These are phyloP conservation scores for Cephus pygmeus DNA, from an alignment of 2,888 invertebrate genomes.

Conservation along the genomic window DNA sequence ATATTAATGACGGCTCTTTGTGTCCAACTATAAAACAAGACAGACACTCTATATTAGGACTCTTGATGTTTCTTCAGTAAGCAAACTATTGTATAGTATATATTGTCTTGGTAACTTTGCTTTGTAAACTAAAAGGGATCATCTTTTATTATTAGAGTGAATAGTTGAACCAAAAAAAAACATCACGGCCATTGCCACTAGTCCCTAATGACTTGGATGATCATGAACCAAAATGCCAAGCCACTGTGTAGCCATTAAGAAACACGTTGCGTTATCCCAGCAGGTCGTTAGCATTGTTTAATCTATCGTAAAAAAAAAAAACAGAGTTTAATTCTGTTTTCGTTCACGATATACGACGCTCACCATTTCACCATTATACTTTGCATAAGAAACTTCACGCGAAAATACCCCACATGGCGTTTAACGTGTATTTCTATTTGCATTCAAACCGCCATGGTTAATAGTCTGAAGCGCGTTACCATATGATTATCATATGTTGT, in stretches of 20 bases:
- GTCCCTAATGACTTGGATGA: neutral
- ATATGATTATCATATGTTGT: neutral
- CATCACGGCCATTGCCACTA: neutral
- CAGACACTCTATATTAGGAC: neutral
- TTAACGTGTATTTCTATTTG: neutral
- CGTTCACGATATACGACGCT: neutral
- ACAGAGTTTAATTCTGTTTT: neutral
- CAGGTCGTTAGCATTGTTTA: neutral
- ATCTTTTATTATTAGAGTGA: neutral
- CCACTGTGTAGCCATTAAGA: neutral
- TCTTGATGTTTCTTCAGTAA: neutral
- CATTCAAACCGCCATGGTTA: neutral
- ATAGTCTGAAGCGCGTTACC: neutral
- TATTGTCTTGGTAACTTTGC: neutral
- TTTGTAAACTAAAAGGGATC: neutral
- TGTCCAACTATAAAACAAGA: neutral
- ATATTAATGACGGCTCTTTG: neutral
- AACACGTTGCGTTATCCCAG: neutral
- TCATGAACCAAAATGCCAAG: neutral
- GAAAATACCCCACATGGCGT: neutral
- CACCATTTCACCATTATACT: neutral
- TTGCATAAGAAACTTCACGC: neutral
- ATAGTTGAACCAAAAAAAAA: neutral
- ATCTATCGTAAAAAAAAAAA: neutral
- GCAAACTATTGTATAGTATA: neutral